phyloP scores from a whole-genome alignment of 2,888 invertebrate genomes.

The Carterocephalus palaemon region DNA sequence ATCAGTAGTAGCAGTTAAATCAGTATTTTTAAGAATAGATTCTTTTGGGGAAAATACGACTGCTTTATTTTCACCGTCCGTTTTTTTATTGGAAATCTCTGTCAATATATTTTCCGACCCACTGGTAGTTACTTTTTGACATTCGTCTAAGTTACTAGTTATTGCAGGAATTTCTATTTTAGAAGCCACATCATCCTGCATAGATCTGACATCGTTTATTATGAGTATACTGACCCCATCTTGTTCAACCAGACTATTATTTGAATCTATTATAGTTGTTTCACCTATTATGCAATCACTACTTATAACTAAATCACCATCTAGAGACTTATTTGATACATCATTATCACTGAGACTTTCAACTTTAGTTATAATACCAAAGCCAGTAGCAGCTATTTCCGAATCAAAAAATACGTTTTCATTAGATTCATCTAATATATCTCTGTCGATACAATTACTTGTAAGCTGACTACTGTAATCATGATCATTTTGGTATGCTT shows the following conservation, averaged over 20 bases:
- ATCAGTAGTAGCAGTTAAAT: no score
- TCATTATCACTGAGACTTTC: slow-evolving; percentile 34
- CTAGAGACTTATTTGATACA: slow-evolving; percentile 19
- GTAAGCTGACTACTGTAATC: slow-evolving; percentile 41
- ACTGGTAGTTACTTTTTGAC: neutral
- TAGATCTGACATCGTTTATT: neutral
- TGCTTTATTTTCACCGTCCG: neutral
- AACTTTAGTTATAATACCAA: slow-evolving; percentile 37
- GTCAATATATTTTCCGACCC: neutral
- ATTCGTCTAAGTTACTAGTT: neutral
- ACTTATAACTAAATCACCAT: slow-evolving; percentile 25
- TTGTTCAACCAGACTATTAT: neutral
- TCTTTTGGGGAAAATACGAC: no score
- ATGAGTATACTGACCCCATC: slow-evolving; percentile 4
- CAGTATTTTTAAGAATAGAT: no score
- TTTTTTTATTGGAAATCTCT: neutral
- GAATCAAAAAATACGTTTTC: slow-evolving; percentile 28
- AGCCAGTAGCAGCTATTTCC: slow-evolving; percentile 28
- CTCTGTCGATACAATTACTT: neutral
- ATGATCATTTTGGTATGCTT: slow-evolving; percentile 45
- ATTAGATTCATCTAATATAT: slow-evolving; percentile 24
- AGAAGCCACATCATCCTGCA: slow-evolving; percentile 4
- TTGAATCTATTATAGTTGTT: slow-evolving; percentile 15
- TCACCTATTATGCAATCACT: slow-evolving; percentile 21
- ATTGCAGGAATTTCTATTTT: slow-evolving; percentile 1